phyloP scores from a whole-genome alignment of 2,888 invertebrate genomes.

The Apotomis capreana region DNA sequence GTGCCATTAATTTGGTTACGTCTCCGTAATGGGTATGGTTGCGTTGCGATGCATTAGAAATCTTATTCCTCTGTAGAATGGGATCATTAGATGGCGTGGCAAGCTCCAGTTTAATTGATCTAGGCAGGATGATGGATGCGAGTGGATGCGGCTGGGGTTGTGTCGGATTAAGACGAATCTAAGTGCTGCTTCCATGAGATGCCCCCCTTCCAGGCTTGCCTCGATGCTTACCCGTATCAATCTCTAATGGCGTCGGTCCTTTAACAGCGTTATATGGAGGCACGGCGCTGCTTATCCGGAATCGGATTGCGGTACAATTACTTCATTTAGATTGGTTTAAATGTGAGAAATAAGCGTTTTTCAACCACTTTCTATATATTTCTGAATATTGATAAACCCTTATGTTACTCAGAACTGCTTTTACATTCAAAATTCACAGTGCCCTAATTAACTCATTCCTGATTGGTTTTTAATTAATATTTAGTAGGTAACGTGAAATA shows the following conservation, averaged over 20 bases:
- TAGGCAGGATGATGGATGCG: slow-evolving; percentile 67
- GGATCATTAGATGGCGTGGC: slow-evolving; percentile 54
- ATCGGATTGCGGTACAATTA: not conserved
- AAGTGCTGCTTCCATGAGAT: slow-evolving; percentile 54
- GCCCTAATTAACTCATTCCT: too few relatives aligned
- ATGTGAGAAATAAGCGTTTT: too few relatives aligned
- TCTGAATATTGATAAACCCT: too few relatives aligned
- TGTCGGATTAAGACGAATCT: slow-evolving; percentile 62
- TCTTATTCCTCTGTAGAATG: slow-evolving; percentile 48
- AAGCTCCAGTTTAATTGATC: slow-evolving; percentile 66
- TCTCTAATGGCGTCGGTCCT: slow-evolving; percentile 42
- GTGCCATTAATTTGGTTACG: slow-evolving; percentile 31
- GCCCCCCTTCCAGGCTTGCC: slow-evolving; percentile 50
- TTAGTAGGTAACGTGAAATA: too few relatives aligned
- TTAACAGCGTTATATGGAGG: slow-evolving; percentile 21
- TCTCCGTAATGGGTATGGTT: slow-evolving; percentile 30
- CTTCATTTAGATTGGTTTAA: not conserved
- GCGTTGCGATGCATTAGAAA: slow-evolving; percentile 48
- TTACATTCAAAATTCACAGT: too few relatives aligned
- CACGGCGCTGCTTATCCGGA: slow-evolving; percentile 4
- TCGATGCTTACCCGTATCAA: slow-evolving; percentile 46
- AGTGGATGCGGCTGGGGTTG: slow-evolving; percentile 56
- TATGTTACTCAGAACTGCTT: too few relatives aligned
- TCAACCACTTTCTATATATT: too few relatives aligned
- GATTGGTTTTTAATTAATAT: too few relatives aligned